Base-by-base conservation (phyloP, 2,888 invertebrate genomes). In the Drosophila falleni region DNA sequence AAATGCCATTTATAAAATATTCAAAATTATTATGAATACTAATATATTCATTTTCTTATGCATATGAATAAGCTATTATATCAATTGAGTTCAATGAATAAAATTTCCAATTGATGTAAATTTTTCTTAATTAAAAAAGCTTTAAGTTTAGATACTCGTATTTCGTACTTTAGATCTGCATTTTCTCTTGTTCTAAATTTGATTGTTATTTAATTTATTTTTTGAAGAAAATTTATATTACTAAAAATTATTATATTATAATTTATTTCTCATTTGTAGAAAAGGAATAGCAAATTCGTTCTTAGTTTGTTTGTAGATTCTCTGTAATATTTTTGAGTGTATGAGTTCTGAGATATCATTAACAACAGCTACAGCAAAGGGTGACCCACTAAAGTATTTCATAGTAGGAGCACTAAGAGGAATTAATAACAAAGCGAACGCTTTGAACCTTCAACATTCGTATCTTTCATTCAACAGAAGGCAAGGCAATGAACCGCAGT, bases 401-500 rank as follows among this genome's bases (percentile, higher is more conserved):
- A 8, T 10, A 46, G 33, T 42, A 5, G n/a, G 6, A 19, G 9
- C 15, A 41, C 26, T 29, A 11, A 10, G 35, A 15, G 16, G 23
- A 42, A 62, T 44, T 16, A 44, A 47, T 44, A 37, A 50, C 19
- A 59, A 62, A 56, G 41, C 31, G 13, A 60, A 55, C n/a, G 42
- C 42, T 53, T 39, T 60, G 44, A 60, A 42, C 54, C 33, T 23
- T 13, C 42, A 26, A 23, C 47, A 15, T 33, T 15, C 39, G 31
- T 49, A 63, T 41, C 56, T 59, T 54, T 49, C n/a, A 69, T 62
- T 35, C 35, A 46, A 37, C 51, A 29, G 55, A 23, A 35, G 37
- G 37, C 49, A 67, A 83, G 78, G 73, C 81, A 86, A 79, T 79
- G 83, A 86, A 80, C 73, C 80, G 51, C 53, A 74, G 54, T 76